Evolutionary conservation across 2,888 invertebrate species (phyloP).

Genomic region (Cheilosia vernalis): DNA sequence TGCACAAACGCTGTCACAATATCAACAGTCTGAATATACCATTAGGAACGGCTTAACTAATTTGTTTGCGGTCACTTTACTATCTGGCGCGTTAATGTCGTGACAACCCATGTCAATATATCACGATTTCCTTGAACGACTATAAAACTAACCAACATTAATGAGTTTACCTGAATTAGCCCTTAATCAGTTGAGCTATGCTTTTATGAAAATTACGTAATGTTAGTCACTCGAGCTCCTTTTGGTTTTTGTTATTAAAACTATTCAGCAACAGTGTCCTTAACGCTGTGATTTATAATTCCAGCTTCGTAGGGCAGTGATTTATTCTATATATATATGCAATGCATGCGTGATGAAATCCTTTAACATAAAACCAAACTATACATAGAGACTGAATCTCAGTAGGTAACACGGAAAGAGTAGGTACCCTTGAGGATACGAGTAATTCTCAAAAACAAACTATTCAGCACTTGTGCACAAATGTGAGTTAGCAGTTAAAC

Average conservation of each 20-base stretch:
- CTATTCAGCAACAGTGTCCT: slow-evolving; percentile 32
- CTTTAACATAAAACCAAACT: background rate
- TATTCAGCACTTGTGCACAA: slow-evolving; percentile 11
- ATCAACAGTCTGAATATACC: background rate
- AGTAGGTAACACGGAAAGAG: background rate
- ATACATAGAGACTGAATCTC: slow-evolving; percentile 7
- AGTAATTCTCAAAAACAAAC: slow-evolving; percentile 12
- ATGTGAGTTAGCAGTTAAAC: slow-evolving; percentile 25
- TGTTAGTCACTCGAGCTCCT: slow-evolving; percentile 4
- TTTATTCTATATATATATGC: slow-evolving; percentile 17
- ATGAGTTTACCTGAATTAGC: background rate
- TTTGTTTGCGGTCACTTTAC: no score
- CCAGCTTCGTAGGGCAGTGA: slow-evolving; percentile 18
- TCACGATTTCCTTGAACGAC: background rate
- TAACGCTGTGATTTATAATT: slow-evolving; percentile 24
- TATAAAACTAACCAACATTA: slow-evolving; percentile 13
- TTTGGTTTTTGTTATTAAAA: slow-evolving; percentile 17
- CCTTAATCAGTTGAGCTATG: slow-evolving; percentile 14
- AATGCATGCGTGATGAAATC: slow-evolving; percentile 33
- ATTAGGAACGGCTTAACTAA: no score
- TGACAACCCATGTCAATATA: no score
- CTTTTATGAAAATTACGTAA: slow-evolving; percentile 24
- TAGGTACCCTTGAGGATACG: background rate
- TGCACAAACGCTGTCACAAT: background rate
- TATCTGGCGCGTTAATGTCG: no score